Conservation (phyloP, 2,888 invertebrate species). For the Tetropium fuscum region DNA sequence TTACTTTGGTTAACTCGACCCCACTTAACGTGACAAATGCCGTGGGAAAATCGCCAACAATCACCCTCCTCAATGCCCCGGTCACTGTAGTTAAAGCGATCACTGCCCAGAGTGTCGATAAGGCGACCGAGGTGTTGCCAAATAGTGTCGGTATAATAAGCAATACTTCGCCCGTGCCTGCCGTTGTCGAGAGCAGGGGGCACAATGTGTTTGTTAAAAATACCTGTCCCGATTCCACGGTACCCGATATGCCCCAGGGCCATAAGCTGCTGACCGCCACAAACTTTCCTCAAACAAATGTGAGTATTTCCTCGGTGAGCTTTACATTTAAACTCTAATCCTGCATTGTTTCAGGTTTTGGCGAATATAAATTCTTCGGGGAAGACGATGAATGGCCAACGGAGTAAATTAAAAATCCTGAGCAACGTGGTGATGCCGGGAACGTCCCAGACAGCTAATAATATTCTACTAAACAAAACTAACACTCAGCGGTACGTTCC, state of each 20-base stretch:
- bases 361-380: constrained; percentile 37
- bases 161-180: constrained; percentile 40
- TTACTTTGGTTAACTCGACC: constrained; percentile 61
- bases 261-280: constrained; percentile 62
- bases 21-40: constrained; percentile 58
- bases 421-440: constrained; percentile 60
- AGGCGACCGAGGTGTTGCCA: constrained; percentile 25
- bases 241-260: constrained; percentile 57
- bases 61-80: constrained; percentile 62
- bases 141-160: constrained; percentile 33
- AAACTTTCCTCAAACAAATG: constrained; percentile 60
- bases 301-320: too few relatives aligned
- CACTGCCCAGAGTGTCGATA: constrained; percentile 31
- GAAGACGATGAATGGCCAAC: constrained; percentile 61
- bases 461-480: constrained; percentile 58
- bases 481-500: constrained; percentile 53
- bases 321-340: too few relatives aligned
- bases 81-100: constrained; percentile 62
- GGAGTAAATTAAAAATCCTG: constrained; percentile 63
- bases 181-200: constrained; percentile 54
- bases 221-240: constrained; percentile 49
- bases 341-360: constrained; percentile 44
- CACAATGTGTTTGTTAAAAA: constrained; percentile 66
- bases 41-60: constrained; percentile 57
- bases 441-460: constrained; percentile 52